Evolutionary conservation across 1,140 invertebrate species (phyloP), one percentile per base, ranked within the genome.

Genomic region (Lethocerus indicus): DNA sequence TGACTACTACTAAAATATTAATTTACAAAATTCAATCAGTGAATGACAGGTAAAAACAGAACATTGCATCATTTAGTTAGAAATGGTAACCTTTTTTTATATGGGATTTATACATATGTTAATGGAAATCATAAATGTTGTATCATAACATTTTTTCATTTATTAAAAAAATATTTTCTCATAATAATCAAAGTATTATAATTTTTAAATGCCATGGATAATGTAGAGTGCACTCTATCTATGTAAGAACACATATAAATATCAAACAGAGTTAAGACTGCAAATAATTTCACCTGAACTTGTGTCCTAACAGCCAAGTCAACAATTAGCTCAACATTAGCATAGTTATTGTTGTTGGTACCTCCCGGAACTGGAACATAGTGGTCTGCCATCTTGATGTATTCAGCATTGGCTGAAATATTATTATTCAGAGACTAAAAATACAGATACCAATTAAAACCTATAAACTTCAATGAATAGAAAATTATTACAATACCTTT

Each of bases 281-380:
- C 20, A 42, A 51, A 51, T 32, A 27, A 43, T 39, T 41, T 62
- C 60, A 81, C 79, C 66, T 94, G 89, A 1, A 94, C 91, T 76
- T 92, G 87, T 49, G 84, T 87, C 47, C 92, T 74, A 35, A 84
- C 76, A 16, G 94, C 93, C 57, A 97, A 95, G 61, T 97, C 92
- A 2, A 98, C 76, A 57, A 99, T 98, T 4, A 98, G 75, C 63
- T 99, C 94, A 0, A 98, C 94, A 67, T 99, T 99, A n/a, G 96
- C 96, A 61, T 98, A 99, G 67, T 99, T 99, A 62, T 98, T 98
- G 64, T 98, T 98, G 65, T 99, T 99, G 0, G 90, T 80, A 3
- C 96, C 96, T 7, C 94, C 94, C 24, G 93, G 91, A 1, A 98
- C 95, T 1, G 90, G 89, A 0, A 98, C 93, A 63, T 95, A 95